These are phyloP conservation scores for Rhadina sibilatrix DNA, from an alignment of 2,113 vertebrate species.

Conservation along the genomic window DNA sequence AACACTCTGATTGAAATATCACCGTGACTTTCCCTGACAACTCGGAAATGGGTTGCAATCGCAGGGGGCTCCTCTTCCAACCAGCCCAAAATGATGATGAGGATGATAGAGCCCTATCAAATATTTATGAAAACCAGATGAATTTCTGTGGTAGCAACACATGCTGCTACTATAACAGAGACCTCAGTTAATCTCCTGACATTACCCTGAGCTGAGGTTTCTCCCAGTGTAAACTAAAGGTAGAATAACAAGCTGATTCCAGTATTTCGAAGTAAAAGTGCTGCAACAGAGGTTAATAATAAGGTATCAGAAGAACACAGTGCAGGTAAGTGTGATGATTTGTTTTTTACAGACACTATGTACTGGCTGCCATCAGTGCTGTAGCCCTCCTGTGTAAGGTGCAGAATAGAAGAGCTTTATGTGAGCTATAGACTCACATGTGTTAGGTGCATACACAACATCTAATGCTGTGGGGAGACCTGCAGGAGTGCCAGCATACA, in stretches of 20 bases:
- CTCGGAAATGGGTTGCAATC: conserved; percentile 14
- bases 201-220: conserved; percentile 56
- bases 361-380: background rate
- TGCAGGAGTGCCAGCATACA: background rate
- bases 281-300: background rate
- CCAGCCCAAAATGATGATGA: background rate
- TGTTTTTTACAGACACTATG: background rate
- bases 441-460: rapidly evolving
- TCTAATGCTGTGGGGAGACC: too few relatives aligned
- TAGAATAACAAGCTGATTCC: background rate
- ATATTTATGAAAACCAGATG: conserved; percentile 71
- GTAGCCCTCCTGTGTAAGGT: background rate
- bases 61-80: background rate
- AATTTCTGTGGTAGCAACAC: conserved; percentile 22
- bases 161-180: conserved; percentile 57
- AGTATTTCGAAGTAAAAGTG: background rate
- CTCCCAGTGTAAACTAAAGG: background rate
- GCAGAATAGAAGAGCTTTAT: background rate
- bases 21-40: conserved; percentile 59
- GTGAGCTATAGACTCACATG: rapidly evolving
- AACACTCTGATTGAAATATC: conserved; percentile 70
- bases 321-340: background rate
- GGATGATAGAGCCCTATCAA: conserved; percentile 38
- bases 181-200: conserved; percentile 63
- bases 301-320: background rate